Evolutionary conservation across 2,888 invertebrate species (phyloP).

Genomic region (Lepetodrilus schrolli): DNA sequence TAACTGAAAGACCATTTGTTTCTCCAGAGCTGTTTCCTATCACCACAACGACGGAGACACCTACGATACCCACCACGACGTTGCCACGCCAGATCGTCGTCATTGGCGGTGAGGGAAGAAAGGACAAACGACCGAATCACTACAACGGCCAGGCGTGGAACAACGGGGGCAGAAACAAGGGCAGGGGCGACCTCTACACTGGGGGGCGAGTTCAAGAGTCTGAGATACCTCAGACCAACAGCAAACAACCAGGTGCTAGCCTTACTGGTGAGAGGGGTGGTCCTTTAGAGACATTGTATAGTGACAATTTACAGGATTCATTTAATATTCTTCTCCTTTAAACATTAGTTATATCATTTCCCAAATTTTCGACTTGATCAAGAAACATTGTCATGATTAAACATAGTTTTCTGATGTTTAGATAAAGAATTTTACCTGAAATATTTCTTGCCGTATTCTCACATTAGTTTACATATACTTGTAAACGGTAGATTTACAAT

Average conservation of each 20-base stretch:
- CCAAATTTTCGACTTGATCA: too few relatives aligned
- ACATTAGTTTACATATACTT: too few relatives aligned
- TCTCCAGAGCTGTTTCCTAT: not conserved
- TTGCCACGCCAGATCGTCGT: not conserved
- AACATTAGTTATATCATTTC: too few relatives aligned
- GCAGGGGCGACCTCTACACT: not conserved
- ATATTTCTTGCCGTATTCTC: too few relatives aligned
- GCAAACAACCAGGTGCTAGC: slow-evolving; percentile 11
- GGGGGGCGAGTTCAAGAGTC: not conserved
- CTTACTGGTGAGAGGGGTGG: slow-evolving; percentile 10
- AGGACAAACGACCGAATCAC: not conserved
- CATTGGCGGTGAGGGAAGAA: not conserved
- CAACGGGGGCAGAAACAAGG: not conserved
- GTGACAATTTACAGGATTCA: not conserved
- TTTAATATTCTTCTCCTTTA: too few relatives aligned
- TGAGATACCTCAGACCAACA: not conserved
- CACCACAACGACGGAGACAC: slow-evolving; percentile 9
- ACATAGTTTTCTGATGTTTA: too few relatives aligned
- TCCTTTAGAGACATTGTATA: not conserved
- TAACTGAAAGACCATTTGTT: too few relatives aligned
- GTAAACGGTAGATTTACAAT: too few relatives aligned
- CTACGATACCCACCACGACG: slow-evolving; percentile 8
- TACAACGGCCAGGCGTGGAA: not conserved
- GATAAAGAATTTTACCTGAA: too few relatives aligned
- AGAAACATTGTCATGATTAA: too few relatives aligned